A percentile compares a stretch with the other conserved stretches of the same genome.
Conservation (phyloP, 2,113 vertebrate genomes). For the Xenus cinereus region DNA sequence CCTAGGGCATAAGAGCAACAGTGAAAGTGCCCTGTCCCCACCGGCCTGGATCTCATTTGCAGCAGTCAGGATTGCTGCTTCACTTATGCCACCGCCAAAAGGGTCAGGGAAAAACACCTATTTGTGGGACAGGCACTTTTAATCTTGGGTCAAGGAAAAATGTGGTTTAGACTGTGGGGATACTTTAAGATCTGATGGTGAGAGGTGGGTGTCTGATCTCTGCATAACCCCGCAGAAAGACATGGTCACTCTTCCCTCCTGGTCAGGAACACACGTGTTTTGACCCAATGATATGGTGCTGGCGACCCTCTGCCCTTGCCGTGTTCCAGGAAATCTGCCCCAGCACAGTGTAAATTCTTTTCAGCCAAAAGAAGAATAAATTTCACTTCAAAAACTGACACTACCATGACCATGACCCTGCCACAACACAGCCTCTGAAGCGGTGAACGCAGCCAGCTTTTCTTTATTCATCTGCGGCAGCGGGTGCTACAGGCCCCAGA, state of each 20-base stretch:
- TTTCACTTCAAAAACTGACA: neutral
- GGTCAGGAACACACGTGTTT: neutral
- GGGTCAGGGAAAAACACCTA: neutral
- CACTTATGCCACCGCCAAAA: neutral
- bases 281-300: neutral
- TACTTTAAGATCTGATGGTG: neutral
- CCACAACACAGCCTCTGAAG: accelerated
- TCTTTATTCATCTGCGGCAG: neutral
- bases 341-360: neutral
- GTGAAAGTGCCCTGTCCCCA: neutral
- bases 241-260: neutral
- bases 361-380: neutral
- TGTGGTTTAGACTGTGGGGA: neutral
- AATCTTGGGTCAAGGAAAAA: neutral
- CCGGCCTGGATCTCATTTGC: neutral
- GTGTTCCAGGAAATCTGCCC: neutral
- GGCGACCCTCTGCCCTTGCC: neutral
- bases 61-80: neutral
- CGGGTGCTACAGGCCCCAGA: neutral
- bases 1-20: neutral
- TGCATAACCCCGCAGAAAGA: neutral
- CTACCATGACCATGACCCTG: neutral
- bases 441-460: neutral
- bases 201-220: neutral
- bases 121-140: neutral